These are phyloP conservation scores for Enteromius viviparus DNA, from an alignment of 2,797 vertebrate genomes.

Conservation along the genomic window DNA sequence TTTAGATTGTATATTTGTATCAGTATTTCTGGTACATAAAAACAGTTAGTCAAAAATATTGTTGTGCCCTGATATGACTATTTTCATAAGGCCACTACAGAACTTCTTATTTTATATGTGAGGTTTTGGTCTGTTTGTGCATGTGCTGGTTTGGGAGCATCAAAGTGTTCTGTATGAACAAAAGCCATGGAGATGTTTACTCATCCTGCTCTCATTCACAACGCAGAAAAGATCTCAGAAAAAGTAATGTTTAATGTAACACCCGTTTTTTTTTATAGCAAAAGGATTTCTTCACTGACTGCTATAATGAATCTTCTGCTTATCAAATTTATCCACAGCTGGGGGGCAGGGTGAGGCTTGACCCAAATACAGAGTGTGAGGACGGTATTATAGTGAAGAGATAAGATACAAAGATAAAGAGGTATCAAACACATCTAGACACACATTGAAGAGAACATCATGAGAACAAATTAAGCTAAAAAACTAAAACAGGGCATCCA, in stretches of 20 bases:
- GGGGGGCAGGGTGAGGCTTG: constrained; percentile 19
- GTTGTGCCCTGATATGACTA: neutral
- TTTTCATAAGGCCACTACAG: neutral
- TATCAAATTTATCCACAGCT: constrained; percentile 10
- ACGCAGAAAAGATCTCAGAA: neutral
- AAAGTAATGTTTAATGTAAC: neutral
- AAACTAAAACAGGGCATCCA: neutral
- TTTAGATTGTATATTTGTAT: neutral
- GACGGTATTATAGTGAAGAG: constrained; percentile 3
- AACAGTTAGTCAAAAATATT: neutral
- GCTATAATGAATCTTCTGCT: constrained; percentile 12
- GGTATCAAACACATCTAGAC: neutral
- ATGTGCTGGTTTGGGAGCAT: constrained; percentile 17
- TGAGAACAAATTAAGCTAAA: neutral
- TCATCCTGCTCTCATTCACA: constrained; percentile 4
- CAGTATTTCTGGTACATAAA: neutral
- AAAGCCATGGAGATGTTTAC: neutral
- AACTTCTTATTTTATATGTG: neutral
- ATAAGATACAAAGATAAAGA: constrained; percentile 4
- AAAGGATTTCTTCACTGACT: neutral
- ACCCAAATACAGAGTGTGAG: constrained; percentile 33
- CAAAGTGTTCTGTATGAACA: constrained; percentile 17
- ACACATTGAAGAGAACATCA: neutral
- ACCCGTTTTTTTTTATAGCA: neutral
- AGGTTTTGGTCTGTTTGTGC: constrained; percentile 18